Conservation (phyloP, 2,888 invertebrate genomes). For the Noctua janthina region DNA sequence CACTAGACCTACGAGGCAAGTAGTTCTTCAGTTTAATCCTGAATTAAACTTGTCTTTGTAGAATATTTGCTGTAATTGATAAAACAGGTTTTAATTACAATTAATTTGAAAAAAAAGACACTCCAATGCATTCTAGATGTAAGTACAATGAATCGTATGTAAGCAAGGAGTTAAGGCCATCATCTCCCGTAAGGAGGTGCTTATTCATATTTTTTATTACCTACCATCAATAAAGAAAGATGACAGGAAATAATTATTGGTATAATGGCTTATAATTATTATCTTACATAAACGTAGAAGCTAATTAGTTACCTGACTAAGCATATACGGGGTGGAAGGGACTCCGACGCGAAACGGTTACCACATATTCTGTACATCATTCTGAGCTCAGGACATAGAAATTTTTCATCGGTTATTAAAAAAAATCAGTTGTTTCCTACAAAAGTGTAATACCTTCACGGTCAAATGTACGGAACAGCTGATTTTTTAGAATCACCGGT, state of each 20-base stretch:
- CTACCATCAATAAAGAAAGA: slow-evolving; percentile 14
- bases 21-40: not conserved
- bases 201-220: not conserved
- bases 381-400: too few relatives aligned
- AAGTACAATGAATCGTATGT: not conserved
- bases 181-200: slow-evolving; percentile 28
- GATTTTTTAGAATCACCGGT: too few relatives aligned
- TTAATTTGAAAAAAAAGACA: not conserved
- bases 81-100: not conserved
- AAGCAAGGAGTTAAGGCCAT: not conserved
- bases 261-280: not conserved
- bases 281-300: not conserved
- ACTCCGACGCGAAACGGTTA: too few relatives aligned
- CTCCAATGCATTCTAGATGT: not conserved
- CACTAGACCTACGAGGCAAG: too few relatives aligned
- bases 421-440: too few relatives aligned
- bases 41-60: not conserved
- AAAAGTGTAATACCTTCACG: too few relatives aligned
- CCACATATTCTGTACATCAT: too few relatives aligned
- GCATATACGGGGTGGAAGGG: too few relatives aligned
- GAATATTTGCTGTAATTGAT: not conserved
- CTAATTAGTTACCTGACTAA: too few relatives aligned
- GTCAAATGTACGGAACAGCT: too few relatives aligned
- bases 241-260: slow-evolving; percentile 1
- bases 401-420: too few relatives aligned